Evolutionary conservation across 2,888 invertebrate species (phyloP).

Genomic region (Trissoscelio sp.): DNA sequence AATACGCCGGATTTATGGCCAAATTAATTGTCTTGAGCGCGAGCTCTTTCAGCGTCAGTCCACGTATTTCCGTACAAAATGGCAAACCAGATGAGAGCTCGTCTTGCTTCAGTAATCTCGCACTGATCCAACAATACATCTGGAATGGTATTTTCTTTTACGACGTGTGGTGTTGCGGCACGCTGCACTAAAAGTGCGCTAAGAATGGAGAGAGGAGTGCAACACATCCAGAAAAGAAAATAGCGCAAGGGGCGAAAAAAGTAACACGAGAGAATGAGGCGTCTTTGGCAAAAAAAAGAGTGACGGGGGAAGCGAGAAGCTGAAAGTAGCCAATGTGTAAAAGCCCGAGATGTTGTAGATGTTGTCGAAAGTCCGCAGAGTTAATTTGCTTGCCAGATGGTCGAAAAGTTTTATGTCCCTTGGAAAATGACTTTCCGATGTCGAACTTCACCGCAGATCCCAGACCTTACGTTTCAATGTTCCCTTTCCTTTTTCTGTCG

Average conservation of each 20-base stretch:
- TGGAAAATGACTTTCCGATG: slow-evolving; percentile 66
- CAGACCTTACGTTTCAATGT: slow-evolving; percentile 51
- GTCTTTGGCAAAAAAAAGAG: slow-evolving; percentile 7
- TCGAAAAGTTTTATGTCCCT: slow-evolving; percentile 64
- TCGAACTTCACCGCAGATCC: slow-evolving; percentile 60
- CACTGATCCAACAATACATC: slow-evolving; percentile 59
- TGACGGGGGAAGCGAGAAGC: slow-evolving; percentile 13
- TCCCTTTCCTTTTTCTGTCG: slow-evolving; percentile 30
- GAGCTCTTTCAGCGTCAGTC: slow-evolving; percentile 23
- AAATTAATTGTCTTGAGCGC: slow-evolving; percentile 26
- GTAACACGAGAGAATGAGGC: neutral
- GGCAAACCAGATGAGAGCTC: slow-evolving; percentile 43
- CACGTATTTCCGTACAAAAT: slow-evolving; percentile 50
- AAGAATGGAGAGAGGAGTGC: slow-evolving; percentile 22
- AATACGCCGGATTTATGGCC: slow-evolving; percentile 31
- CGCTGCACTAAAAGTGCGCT: slow-evolving; percentile 42
- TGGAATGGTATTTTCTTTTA: slow-evolving; percentile 61
- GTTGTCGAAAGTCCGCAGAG: slow-evolving; percentile 65
- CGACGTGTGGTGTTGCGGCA: slow-evolving; percentile 53
- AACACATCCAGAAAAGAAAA: slow-evolving; percentile 22
- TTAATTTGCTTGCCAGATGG: slow-evolving; percentile 67
- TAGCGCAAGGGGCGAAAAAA: slow-evolving; percentile 9
- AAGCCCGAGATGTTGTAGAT: slow-evolving; percentile 35
- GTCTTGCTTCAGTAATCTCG: slow-evolving; percentile 55
- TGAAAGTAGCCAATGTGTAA: slow-evolving; percentile 52